Percentiles rank a stretch among this genome's conserved stretches.
Evolutionary conservation across 2,113 vertebrate genomes (phyloP).

Genomic region (Hippocampus mohnikei): DNA sequence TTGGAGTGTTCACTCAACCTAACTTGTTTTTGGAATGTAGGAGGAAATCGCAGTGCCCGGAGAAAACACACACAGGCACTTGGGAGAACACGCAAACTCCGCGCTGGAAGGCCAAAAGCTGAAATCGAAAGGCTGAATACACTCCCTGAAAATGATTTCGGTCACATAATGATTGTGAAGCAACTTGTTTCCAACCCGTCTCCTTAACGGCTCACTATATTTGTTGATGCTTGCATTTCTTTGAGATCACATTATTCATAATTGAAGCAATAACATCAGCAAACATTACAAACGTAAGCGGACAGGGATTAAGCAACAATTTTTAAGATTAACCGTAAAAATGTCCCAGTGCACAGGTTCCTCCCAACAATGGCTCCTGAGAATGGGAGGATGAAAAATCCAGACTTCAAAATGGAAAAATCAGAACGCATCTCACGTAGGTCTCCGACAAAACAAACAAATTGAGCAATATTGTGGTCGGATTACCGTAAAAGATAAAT

Average conservation of each 20-base stretch:
- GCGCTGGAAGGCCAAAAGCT: no score
- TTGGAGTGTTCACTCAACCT: no score
- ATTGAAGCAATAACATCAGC: not conserved
- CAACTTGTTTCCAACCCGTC: not conserved
- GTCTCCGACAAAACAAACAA: not conserved
- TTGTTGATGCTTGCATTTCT: not conserved
- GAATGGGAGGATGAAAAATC: not conserved
- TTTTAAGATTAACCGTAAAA: not conserved
- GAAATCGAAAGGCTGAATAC: no score
- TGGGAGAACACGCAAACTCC: no score
- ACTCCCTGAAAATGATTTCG: not conserved
- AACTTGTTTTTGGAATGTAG: no score
- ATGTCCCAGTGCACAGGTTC: not conserved
- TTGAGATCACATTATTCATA: not conserved
- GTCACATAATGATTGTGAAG: not conserved
- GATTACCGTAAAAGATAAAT: not conserved
- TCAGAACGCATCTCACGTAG: not conserved
- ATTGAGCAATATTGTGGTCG: not conserved
- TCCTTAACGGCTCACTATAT: not conserved
- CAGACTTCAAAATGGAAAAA: not conserved
- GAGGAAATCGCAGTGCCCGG: no score
- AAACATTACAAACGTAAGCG: not conserved
- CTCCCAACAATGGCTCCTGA: not conserved
- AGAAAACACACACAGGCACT: no score
- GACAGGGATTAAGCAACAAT: not conserved